phyloP scores from a whole-genome alignment of 2,113 vertebrate genomes.

The Brachirus orientalis region DNA sequence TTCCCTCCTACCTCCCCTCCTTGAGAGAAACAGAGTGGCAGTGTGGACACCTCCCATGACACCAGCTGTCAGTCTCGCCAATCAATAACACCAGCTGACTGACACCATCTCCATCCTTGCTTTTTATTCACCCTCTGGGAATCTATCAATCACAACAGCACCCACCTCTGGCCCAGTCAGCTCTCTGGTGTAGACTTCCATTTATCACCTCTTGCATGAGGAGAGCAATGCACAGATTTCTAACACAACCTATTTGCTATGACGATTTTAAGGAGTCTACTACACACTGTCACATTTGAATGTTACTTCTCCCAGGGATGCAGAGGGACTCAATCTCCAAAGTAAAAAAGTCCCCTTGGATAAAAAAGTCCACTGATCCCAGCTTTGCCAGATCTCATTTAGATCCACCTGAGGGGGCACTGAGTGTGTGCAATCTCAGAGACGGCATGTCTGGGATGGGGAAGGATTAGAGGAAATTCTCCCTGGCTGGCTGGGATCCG shows the following conservation, averaged over 20 bases:
- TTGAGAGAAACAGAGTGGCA: slow-evolving; percentile 31
- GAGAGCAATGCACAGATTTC: neutral
- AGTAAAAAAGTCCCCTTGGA: slow-evolving; percentile 42
- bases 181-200: neutral
- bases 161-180: neutral
- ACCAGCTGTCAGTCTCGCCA: slow-evolving; percentile 58
- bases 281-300: neutral
- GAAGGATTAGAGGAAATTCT: slow-evolving; percentile 62
- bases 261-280: slow-evolving; percentile 9
- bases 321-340: slow-evolving; percentile 36
- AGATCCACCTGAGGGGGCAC: slow-evolving; percentile 69
- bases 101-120: slow-evolving; percentile 32
- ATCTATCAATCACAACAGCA: slow-evolving; percentile 10
- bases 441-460: slow-evolving; percentile 61
- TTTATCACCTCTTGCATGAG: neutral
- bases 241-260: slow-evolving; percentile 6
- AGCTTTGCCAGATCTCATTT: slow-evolving; percentile 75
- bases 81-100: slow-evolving; percentile 55
- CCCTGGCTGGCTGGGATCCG: slow-evolving; percentile 28
- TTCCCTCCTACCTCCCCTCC: slow-evolving; percentile 14
- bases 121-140: slow-evolving; percentile 44
- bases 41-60: slow-evolving; percentile 42
- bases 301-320: slow-evolving; percentile 42
- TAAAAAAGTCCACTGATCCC: slow-evolving; percentile 62
- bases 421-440: slow-evolving; percentile 48